Evolutionary conservation across 2,113 vertebrate species (phyloP), one percentile per base, ranked within the genome.

Genomic region (Acanthisitta chloris): DNA sequence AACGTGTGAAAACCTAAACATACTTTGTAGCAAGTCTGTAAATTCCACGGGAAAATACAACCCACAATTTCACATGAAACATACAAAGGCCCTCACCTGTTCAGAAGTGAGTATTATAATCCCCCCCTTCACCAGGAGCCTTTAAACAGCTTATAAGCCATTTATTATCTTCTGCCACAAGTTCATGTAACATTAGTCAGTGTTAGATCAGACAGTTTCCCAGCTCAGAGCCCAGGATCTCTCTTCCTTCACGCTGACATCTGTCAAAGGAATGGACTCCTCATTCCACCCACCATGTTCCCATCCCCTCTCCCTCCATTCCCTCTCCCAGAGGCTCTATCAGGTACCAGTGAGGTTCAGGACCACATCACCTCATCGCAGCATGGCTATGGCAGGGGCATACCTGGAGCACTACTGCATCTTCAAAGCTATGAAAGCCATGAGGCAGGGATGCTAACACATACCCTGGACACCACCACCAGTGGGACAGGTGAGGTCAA

Each of bases 211-310:
- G 46, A 43, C 17, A 29, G 67, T 58, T 78, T 73, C 54, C 25
- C 38, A 77, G 36, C 67, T 69, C 34, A 16, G 51, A 70, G 59
- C 55, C 26, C 11, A 2, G 54, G 62, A 65, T 28, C 31, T 43
- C 62, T 33, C 66, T 64, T 28, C 55, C 55, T 55, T 54, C 61
- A 14, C 57, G 9, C 33, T 4, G 8, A 26, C 13, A 15, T 15
- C 71, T 15, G 42, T 4, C 1, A 1, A 71, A 70, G 29, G 51
- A 45, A 55, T 0, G 0, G 2, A 5, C 8, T 40, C 34, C 38
- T 14, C 2, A 0, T 14, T 55, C 59, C 46, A 52, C 8, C 3
- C 18, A 5, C 34, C 7, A 0, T 10, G 21, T 17, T 62, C 29
- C 76, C 23, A 20, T 14, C 23, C 34, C 25, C 29, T 48, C 36